Evolutionary conservation across 2,113 vertebrate genomes (phyloP), one percentile per base, ranked within the genome.

Genomic region (Vireo altiloquus): DNA sequence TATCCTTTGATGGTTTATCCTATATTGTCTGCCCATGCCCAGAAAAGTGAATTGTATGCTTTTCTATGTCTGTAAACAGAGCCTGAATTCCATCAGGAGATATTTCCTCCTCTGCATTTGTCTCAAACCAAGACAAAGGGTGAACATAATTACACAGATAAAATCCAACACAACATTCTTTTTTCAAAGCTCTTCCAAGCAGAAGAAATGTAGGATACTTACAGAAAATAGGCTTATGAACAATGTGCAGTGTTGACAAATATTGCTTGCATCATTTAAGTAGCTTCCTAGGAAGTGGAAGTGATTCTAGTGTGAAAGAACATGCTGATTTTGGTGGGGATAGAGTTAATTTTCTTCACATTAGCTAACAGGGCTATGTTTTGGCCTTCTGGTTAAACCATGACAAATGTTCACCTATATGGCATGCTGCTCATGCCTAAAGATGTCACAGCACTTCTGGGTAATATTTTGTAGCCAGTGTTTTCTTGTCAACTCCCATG

Each of bases 81-180:
- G n/a, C n/a, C n/a, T n/a, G n/a, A n/a, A n/a, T n/a, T n/a, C n/a
- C n/a, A n/a, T n/a, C n/a, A n/a, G n/a, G n/a, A n/a, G n/a, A n/a
- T n/a, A n/a, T n/a, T n/a, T n/a, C n/a, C n/a, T n/a, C n/a, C n/a
- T n/a, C n/a, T n/a, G n/a, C n/a, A n/a, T n/a, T n/a, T n/a, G n/a
- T n/a, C n/a, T n/a, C n/a, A n/a, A n/a, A n/a, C n/a, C n/a, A n/a
- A n/a, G n/a, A n/a, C n/a, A n/a, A n/a, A n/a, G n/a, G 59, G n/a
- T 23, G 17, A 59, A 15, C 19, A n/a, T 53, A 90, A 83, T 56
- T 74, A 92, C 23, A 83, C 11, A 83, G 44, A 23, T 76, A 18
- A 96, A 95, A 94, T 95, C 42, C 33, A 92, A 59, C 28, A 46
- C 49, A 94, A 94, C 33, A 76, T 39, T 86, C 70, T 39, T 91